Evolutionary conservation across 1,140 invertebrate genomes (phyloP).

Genomic region (Drosophila neocordata): DNA sequence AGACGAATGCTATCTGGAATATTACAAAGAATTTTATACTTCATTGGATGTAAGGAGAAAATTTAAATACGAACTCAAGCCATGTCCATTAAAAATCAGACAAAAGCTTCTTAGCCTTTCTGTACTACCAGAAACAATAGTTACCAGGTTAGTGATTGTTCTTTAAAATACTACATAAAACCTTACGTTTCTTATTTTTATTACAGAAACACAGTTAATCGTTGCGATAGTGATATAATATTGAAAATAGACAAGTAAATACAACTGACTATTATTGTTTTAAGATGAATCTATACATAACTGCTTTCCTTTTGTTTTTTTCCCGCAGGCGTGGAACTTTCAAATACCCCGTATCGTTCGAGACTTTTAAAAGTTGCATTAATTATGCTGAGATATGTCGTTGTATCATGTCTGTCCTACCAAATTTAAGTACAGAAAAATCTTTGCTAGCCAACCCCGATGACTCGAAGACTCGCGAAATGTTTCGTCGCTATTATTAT

Average conservation of each 20-base stretch:
- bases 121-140: no score
- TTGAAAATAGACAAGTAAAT: background rate
- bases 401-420: no score
- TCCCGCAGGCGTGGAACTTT: background rate
- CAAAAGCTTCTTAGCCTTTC: background rate
- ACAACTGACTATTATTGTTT: background rate
- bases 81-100: constrained; percentile 4
- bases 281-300: background rate
- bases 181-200: background rate
- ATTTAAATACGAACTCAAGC: constrained; percentile 4
- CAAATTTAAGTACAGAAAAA: background rate
- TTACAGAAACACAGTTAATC: background rate
- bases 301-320: background rate
- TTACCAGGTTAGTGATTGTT: background rate
- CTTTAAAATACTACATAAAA: background rate
- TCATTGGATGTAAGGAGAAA: background rate
- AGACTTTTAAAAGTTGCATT: background rate
- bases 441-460: background rate
- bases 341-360: background rate
- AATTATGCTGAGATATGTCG: background rate
- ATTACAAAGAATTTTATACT: constrained; percentile 12
- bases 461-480: background rate
- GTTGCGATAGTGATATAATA: background rate
- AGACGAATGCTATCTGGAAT: background rate
- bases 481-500: background rate